Conservation (phyloP, 2,888 invertebrate species). For the Apamea sordens region DNA sequence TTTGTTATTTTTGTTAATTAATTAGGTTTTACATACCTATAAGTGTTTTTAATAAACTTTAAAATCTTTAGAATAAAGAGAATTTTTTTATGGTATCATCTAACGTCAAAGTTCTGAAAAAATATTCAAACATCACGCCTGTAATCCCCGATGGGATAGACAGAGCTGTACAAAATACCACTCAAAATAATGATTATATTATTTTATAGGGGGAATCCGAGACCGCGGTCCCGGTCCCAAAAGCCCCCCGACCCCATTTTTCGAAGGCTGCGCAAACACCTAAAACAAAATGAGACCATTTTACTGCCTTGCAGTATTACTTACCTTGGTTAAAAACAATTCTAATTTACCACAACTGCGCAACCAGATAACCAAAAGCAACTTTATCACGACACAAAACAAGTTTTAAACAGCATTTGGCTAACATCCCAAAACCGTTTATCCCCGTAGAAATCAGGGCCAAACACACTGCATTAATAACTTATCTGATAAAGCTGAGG, state of each 20-base stretch:
- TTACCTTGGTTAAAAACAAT: constrained; percentile 22
- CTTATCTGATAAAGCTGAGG: constrained; percentile 31
- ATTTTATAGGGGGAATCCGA: too few species aligned
- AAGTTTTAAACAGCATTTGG: constrained; percentile 43
- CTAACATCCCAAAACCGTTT: constrained; percentile 51
- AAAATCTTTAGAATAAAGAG: not conserved
- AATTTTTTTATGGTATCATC: not conserved
- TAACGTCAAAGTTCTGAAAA: not conserved
- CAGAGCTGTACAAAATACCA: too few species aligned
- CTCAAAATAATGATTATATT: too few species aligned
- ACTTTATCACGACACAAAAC: constrained; percentile 45
- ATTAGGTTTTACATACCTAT: not conserved
- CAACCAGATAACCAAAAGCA: constrained; percentile 14
- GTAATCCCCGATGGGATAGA: too few species aligned
- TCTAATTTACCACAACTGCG: not conserved
- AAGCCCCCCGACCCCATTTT: too few species aligned
- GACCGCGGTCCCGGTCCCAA: too few species aligned
- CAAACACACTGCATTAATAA: constrained; percentile 31
- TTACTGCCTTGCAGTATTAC: constrained; percentile 5
- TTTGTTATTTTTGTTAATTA: too few species aligned
- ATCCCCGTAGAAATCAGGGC: constrained; percentile 38
- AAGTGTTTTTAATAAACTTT: not conserved
- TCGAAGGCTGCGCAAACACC: not conserved
- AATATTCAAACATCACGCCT: not conserved
- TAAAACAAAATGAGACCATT: not conserved